Percentiles rank a stretch among this genome's conserved stretches.
These are phyloP conservation scores for Bambusicola thoracicus DNA, from an alignment of 2,113 vertebrate genomes.

Conservation along the genomic window DNA sequence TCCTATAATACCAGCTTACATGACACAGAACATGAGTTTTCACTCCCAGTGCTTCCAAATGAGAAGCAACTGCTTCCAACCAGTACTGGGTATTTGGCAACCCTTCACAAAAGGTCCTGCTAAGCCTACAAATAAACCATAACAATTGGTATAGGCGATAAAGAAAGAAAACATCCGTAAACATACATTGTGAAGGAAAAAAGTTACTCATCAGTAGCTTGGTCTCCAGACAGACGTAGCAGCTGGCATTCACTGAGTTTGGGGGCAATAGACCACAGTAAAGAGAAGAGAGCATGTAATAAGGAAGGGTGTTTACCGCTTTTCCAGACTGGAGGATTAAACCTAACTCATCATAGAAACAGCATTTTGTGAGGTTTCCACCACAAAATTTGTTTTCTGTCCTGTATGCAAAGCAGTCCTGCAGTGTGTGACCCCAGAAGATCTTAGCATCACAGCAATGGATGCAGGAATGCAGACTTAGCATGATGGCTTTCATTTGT, in stretches of 20 bases:
- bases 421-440: not conserved
- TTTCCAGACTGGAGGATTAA: not conserved
- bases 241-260: not conserved
- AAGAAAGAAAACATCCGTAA: not conserved
- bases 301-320: not conserved
- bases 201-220: not conserved
- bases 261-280: not conserved
- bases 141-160: not conserved
- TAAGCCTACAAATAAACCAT: not conserved
- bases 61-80: not conserved
- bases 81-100: not conserved
- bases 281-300: not conserved
- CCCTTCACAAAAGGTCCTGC: not conserved
- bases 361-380: not conserved
- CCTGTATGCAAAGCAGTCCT: not conserved
- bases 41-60: not conserved
- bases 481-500: not conserved
- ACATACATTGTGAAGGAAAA: not conserved
- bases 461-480: not conserved
- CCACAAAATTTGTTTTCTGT: not conserved
- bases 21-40: not conserved
- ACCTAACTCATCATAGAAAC: accelerated
- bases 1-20: not conserved
- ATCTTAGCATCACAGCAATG: not conserved
- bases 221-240: no score